Percentiles rank a stretch among this genome's conserved stretches.
Evolutionary conservation across 92 coral and sea anemone species (phyloP).

Genomic region (Actinernus sp.): DNA sequence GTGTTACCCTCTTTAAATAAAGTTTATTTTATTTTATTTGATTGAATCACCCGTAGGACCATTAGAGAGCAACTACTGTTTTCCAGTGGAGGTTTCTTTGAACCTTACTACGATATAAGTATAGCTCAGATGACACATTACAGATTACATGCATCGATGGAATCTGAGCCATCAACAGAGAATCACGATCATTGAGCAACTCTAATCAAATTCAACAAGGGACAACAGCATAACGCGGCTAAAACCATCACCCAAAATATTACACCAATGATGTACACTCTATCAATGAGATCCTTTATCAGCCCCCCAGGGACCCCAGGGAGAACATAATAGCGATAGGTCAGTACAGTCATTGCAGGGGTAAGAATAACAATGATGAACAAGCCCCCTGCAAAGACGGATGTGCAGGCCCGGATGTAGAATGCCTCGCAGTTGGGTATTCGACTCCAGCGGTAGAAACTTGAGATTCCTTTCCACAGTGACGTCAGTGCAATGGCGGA

Average conservation of each 20-base stretch:
- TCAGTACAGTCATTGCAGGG: slow-evolving; percentile 93
- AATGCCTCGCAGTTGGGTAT: slow-evolving; percentile 75
- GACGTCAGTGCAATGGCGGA: slow-evolving; percentile 90
- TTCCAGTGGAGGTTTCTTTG: too few species aligned
- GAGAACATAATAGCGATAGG: slow-evolving; percentile 77
- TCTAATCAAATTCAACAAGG: slow-evolving; percentile 84
- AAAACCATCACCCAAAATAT: slow-evolving; percentile 87
- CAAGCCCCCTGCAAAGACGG: slow-evolving; percentile 84
- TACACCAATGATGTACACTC: slow-evolving; percentile 84
- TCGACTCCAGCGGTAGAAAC: slow-evolving; percentile 94
- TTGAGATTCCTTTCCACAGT: slow-evolving; percentile 95
- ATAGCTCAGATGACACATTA: too few species aligned
- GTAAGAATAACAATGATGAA: slow-evolving; percentile 83
- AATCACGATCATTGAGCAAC: slow-evolving; percentile 68
- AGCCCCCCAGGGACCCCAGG: slow-evolving; percentile 65
- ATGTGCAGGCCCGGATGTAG: slow-evolving; percentile 84
- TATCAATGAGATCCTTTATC: slow-evolving; percentile 80
- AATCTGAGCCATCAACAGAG: too few species aligned
- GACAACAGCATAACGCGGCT: slow-evolving; percentile 86
- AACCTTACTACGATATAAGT: too few species aligned
- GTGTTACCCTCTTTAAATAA: too few species aligned
- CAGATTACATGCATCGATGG: background rate
- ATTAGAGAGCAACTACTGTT: too few species aligned
- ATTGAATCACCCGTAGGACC: too few species aligned
- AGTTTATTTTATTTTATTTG: too few species aligned